Evolutionary conservation across 2,888 invertebrate species (phyloP).

Genomic region (Machimus atricapillus): DNA sequence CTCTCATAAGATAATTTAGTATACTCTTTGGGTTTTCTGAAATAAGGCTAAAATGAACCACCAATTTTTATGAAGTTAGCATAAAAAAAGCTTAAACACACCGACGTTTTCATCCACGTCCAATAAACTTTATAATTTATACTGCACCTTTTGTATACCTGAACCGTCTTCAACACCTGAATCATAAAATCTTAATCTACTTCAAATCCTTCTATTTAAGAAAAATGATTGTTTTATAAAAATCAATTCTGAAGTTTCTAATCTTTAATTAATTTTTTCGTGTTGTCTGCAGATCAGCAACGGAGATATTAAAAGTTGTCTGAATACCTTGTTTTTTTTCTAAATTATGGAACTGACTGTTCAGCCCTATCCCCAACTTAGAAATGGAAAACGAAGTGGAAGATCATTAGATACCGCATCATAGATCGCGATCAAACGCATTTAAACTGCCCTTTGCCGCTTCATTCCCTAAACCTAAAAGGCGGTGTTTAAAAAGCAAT

Average conservation of each 20-base stretch:
- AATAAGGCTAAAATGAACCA: too few species aligned
- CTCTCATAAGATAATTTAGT: too few species aligned
- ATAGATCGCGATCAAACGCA: not conserved
- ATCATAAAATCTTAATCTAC: not conserved
- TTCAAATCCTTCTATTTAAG: not conserved
- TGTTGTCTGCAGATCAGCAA: not conserved
- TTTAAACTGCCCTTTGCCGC: not conserved
- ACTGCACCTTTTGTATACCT: not conserved
- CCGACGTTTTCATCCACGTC: too few species aligned
- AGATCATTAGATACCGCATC: not conserved
- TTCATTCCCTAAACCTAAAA: not conserved
- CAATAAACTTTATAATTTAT: not conserved
- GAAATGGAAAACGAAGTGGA: not conserved
- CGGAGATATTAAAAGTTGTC: not conserved
- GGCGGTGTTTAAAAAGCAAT: not conserved
- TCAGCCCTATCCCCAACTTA: not conserved
- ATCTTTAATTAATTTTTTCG: not conserved
- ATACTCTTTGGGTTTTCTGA: too few species aligned
- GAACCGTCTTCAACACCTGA: not conserved
- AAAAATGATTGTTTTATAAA: not conserved
- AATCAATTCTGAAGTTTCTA: not conserved
- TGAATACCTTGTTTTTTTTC: not conserved
- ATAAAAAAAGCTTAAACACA: too few species aligned
- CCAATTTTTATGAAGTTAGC: too few species aligned
- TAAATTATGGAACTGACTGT: not conserved